Conservation (phyloP, 2,797 vertebrate genomes). For the Lutjanus campechanus region DNA sequence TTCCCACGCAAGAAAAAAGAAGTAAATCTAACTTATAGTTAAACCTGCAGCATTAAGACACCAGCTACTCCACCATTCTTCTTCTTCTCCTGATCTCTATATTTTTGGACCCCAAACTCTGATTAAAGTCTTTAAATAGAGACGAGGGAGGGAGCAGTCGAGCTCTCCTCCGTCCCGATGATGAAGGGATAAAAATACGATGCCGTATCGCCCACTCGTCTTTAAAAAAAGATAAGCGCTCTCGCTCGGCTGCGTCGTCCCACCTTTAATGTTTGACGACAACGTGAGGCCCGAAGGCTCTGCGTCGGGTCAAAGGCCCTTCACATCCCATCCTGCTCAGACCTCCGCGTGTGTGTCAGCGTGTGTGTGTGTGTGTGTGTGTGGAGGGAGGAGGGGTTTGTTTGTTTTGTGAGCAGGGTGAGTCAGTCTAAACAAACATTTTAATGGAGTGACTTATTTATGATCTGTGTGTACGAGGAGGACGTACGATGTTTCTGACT, state of each 20-base stretch:
- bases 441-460: constrained; percentile 80
- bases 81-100: background rate
- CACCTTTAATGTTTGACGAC: constrained; percentile 67
- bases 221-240: constrained; percentile 58
- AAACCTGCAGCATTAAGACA: background rate
- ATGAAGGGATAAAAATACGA: constrained; percentile 24
- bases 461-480: constrained; percentile 65
- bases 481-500: background rate
- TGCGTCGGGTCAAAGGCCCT: constrained; percentile 64
- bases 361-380: constrained; percentile 18
- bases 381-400: constrained; percentile 20
- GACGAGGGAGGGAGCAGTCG: background rate
- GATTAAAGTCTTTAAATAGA: constrained; percentile 3
- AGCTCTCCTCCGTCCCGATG: background rate
- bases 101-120: background rate
- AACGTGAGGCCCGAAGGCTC: constrained; percentile 43
- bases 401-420: constrained; percentile 76
- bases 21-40: no score
- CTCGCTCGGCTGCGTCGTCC: constrained; percentile 39
- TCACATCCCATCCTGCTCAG: constrained; percentile 64
- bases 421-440: constrained; percentile 82
- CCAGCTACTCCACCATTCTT: background rate
- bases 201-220: constrained; percentile 12
- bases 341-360: constrained; percentile 2
- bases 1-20: no score